These are phyloP conservation scores for Leucosticte australis DNA, from an alignment of 2,113 vertebrate species.

Conservation along the genomic window DNA sequence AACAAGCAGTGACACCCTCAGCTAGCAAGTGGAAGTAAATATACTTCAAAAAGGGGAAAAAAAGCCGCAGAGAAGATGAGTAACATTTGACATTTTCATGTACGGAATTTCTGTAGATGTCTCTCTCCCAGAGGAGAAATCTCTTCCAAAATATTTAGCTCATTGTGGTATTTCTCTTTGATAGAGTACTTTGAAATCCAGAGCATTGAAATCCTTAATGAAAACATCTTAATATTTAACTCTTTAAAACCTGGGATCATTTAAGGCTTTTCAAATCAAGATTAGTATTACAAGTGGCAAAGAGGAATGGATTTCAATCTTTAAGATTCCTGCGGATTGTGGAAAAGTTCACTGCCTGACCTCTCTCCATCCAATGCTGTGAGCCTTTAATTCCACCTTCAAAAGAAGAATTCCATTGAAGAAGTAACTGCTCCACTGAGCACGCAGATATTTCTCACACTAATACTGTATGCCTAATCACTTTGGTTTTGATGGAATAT, in stretches of 20 bases:
- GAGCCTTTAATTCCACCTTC: not conserved
- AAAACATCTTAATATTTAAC: constrained; percentile 55
- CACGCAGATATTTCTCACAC: not conserved
- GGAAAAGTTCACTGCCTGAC: not conserved
- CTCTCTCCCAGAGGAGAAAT: constrained; percentile 66
- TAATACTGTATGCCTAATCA: not conserved
- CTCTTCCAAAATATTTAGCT: constrained; percentile 65
- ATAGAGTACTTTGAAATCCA: constrained; percentile 41
- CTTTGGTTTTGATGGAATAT: not conserved
- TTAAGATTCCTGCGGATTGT: not conserved
- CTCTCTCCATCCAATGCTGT: not conserved
- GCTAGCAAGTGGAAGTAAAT: constrained; percentile 72
- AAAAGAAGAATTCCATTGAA: not conserved
- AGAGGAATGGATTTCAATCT: not conserved
- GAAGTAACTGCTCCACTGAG: not conserved
- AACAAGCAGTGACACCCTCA: constrained; percentile 68
- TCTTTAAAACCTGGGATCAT: constrained; percentile 11
- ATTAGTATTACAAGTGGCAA: not conserved
- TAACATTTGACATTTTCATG: constrained; percentile 78
- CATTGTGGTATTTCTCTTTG: constrained; percentile 59
- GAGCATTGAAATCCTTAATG: not conserved
- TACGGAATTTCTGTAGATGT: constrained; percentile 56
- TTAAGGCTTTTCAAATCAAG: constrained; percentile 16
- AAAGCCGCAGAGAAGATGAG: constrained; percentile 59
- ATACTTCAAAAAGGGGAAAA: constrained; percentile 59